Percentiles rank a stretch among this genome's conserved stretches.
Evolutionary conservation across 2,888 invertebrate genomes (phyloP).

Genomic region (Monopis laevigella): DNA sequence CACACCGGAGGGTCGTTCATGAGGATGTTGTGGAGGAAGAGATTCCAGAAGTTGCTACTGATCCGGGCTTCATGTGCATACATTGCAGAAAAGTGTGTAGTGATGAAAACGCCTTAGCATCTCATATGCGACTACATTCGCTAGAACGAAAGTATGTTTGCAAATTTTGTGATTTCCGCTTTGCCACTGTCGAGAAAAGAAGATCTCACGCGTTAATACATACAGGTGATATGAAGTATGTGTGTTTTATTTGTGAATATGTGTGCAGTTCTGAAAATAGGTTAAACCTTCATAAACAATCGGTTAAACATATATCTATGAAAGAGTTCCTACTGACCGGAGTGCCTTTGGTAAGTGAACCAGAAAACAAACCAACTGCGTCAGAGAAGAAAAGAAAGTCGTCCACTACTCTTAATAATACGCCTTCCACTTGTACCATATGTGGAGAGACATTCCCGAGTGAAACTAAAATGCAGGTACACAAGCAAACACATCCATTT

Average conservation of each 20-base stretch:
- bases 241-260: constrained; percentile 58
- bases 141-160: constrained; percentile 50
- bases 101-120: constrained; percentile 42
- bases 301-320: constrained; percentile 49
- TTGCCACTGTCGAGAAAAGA: constrained; percentile 48
- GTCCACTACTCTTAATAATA: constrained; percentile 20
- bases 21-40: constrained; percentile 30
- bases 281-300: constrained; percentile 44
- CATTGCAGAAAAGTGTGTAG: constrained; percentile 55
- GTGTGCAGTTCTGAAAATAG: constrained; percentile 54
- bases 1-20: constrained; percentile 49
- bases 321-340: constrained; percentile 37
- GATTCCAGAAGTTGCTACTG: constrained; percentile 29
- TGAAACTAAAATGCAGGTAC: constrained; percentile 44
- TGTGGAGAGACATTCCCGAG: constrained; percentile 48
- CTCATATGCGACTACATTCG: constrained; percentile 53
- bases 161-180: constrained; percentile 55
- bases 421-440: constrained; percentile 38
- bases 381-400: constrained; percentile 23
- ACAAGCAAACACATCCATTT: constrained; percentile 57
- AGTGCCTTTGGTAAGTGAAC: not conserved
- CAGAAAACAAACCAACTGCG: not conserved
- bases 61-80: constrained; percentile 45
- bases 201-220: constrained; percentile 49
- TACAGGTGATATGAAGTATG: constrained; percentile 56